Conservation (phyloP, 2,113 vertebrate genomes). For the Ailurus styani region DNA sequence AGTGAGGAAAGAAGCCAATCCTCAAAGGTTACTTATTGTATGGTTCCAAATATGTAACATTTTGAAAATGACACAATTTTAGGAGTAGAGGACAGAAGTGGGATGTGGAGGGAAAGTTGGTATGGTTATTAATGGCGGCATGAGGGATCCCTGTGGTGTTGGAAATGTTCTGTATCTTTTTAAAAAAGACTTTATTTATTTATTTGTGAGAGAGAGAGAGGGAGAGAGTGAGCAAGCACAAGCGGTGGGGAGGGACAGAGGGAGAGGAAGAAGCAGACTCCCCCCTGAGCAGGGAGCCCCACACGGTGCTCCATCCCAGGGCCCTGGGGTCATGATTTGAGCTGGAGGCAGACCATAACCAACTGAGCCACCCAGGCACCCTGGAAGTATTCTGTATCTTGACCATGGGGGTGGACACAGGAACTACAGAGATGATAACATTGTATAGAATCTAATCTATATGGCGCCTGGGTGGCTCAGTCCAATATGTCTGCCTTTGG, state of each 20-base stretch:
- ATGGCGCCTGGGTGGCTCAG: no score
- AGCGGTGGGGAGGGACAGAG: no score
- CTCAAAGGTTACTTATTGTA: neutral
- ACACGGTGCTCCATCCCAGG: no score
- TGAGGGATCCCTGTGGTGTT: neutral
- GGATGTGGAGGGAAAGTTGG: neutral
- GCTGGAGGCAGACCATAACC: no score
- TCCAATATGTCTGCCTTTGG: no score
- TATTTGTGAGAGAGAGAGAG: no score
- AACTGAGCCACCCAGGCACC: no score
- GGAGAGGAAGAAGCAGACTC: no score
- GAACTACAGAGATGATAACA: neutral
- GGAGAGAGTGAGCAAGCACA: no score
- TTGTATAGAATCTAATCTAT: neutral
- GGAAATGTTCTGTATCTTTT: neutral
- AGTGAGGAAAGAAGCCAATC: neutral
- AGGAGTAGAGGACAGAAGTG: neutral
- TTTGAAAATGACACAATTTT: neutral
- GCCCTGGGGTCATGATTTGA: no score
- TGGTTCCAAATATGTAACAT: neutral
- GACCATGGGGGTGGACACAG: neutral
- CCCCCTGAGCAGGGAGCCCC: no score
- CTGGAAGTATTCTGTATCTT: neutral
- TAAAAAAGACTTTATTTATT: no score
- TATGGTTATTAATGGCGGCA: neutral